Conservation (phyloP, 2,888 invertebrate species). For the Cryptops parisi region DNA sequence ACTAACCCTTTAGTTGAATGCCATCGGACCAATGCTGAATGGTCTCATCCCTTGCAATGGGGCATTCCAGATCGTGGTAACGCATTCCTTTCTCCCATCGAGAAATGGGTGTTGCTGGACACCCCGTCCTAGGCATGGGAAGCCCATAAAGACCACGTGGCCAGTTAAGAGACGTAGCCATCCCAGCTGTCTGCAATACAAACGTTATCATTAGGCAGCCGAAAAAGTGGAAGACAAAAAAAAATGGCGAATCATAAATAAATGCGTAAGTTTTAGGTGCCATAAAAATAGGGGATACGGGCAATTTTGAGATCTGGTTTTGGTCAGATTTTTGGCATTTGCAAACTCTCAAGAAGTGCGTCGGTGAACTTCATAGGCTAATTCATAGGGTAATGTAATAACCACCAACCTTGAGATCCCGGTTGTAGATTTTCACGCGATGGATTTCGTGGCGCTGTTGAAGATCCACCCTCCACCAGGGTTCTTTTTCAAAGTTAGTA, state of each 20-base stretch:
- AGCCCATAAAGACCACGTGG: slow-evolving; percentile 23
- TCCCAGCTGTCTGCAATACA: too few relatives aligned
- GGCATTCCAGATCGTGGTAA: slow-evolving; percentile 22
- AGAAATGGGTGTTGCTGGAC: slow-evolving; percentile 19
- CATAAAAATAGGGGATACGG: too few relatives aligned
- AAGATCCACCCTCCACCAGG: slow-evolving; percentile 25
- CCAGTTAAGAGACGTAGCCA: slow-evolving; percentile 18
- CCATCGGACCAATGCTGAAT: slow-evolving; percentile 22
- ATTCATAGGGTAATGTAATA: too few relatives aligned
- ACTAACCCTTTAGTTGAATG: slow-evolving; percentile 22
- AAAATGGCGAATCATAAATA: too few relatives aligned
- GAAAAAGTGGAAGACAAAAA: too few relatives aligned
- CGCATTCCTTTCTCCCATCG: slow-evolving; percentile 22
- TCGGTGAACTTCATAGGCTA: too few relatives aligned
- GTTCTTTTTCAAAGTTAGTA: slow-evolving; percentile 23
- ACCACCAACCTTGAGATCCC: slow-evolving; percentile 6
- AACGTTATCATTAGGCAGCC: too few relatives aligned
- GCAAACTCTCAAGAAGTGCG: too few relatives aligned
- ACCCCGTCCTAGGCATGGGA: slow-evolving; percentile 24
- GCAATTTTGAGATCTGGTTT: too few relatives aligned
- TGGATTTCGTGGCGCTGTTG: slow-evolving; percentile 23
- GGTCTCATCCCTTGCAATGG: slow-evolving; percentile 22
- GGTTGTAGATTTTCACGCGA: slow-evolving; percentile 21
- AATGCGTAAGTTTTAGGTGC: too few relatives aligned
- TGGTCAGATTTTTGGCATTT: too few relatives aligned